Percentiles rank a stretch among this genome's conserved stretches.
These are phyloP conservation scores for Pelecanus crispus DNA, from an alignment of 2,113 vertebrate species.

Conservation along the genomic window DNA sequence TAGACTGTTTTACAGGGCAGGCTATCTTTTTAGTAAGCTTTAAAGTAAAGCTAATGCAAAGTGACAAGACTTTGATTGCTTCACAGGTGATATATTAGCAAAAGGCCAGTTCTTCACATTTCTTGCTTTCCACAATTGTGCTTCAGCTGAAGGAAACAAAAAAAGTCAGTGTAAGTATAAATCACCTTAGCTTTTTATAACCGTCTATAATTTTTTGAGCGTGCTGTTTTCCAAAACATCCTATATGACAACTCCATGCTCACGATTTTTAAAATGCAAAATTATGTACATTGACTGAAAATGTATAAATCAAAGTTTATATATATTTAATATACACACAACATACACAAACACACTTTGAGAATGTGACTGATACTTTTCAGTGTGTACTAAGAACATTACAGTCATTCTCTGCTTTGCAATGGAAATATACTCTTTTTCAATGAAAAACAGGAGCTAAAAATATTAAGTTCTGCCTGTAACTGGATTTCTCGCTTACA, in stretches of 20 bases:
- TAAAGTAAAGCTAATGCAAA: background rate
- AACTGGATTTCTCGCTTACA: background rate
- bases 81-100: background rate
- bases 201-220: background rate
- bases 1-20: background rate
- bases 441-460: background rate
- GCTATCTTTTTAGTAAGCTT: background rate
- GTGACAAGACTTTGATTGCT: background rate
- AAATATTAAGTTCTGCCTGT: background rate
- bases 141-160: background rate
- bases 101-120: background rate
- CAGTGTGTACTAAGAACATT: constrained; percentile 45
- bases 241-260: background rate
- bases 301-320: constrained; percentile 36
- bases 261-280: constrained; percentile 15
- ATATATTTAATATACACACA: background rate
- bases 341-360: background rate
- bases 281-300: constrained; percentile 47
- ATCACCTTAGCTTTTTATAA: background rate
- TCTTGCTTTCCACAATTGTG: background rate
- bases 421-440: background rate
- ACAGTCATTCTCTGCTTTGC: background rate
- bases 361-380: constrained; percentile 37
- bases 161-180: background rate
- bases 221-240: background rate